Evolutionary conservation across 2,113 vertebrate species (phyloP).

Genomic region (Lophotis ruficrista): DNA sequence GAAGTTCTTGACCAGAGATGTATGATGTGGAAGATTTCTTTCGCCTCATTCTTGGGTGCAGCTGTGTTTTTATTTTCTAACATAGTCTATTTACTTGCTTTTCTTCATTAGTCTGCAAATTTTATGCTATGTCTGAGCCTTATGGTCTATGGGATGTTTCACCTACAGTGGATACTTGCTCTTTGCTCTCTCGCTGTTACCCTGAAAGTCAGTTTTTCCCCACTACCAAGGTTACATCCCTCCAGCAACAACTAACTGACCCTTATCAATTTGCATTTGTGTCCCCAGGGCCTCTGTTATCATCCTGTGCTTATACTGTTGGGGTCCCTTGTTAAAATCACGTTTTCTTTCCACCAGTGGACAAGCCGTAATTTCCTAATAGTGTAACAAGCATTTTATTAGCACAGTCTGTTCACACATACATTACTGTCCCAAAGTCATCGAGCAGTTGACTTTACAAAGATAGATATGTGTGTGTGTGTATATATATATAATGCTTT

Average conservation of each 20-base stretch:
- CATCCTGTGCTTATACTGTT: neutral
- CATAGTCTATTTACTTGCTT: neutral
- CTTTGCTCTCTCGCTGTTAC: neutral
- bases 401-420: neutral
- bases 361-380: neutral
- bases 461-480: neutral
- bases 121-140: neutral
- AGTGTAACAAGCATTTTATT: neutral
- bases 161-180: neutral
- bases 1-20: neutral
- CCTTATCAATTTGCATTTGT: neutral
- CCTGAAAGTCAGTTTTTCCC: neutral
- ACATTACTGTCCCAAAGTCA: neutral
- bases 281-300: neutral
- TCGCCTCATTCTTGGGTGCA: neutral
- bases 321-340: neutral
- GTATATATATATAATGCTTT: neutral
- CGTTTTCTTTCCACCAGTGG: neutral
- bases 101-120: neutral
- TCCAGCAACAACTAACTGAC: neutral
- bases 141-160: neutral
- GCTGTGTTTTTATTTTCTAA: neutral
- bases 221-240: neutral
- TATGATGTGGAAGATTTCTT: neutral
- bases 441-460: neutral